A percentile compares a stretch with the other conserved stretches of the same genome.
These are phyloP conservation scores for Tenebrosternarchus preto DNA, from an alignment of 2,113 vertebrate genomes.

Conservation along the genomic window DNA sequence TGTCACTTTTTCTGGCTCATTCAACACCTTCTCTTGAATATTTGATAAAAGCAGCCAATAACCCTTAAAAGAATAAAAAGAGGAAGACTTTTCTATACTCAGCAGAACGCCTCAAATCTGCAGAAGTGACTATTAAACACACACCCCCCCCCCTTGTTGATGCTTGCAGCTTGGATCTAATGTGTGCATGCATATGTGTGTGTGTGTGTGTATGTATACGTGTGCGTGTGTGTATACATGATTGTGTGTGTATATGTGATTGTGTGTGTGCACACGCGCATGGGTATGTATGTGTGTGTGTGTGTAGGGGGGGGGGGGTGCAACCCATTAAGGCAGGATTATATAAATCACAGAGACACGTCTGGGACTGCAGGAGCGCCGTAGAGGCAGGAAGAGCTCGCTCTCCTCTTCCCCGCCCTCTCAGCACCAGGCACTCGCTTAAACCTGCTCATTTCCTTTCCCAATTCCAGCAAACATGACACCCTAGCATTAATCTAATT, in stretches of 20 bases:
- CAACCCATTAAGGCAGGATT: constrained; percentile 55
- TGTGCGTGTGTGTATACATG: too few relatives aligned
- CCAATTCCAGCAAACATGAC: constrained; percentile 70
- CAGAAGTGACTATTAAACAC: constrained; percentile 21
- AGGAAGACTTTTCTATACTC: constrained; percentile 28
- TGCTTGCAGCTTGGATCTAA: neutral
- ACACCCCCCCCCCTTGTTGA: constrained; percentile 28
- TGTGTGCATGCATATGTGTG: neutral
- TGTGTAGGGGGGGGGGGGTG: neutral
- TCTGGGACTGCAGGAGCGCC: constrained; percentile 51
- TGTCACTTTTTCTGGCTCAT: neutral
- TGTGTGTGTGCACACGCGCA: neutral
- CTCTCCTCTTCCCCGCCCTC: constrained; percentile 49
- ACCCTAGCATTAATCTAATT: constrained; percentile 68
- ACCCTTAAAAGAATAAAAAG: constrained; percentile 29
- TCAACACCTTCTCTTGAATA: constrained; percentile 19
- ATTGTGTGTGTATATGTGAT: too few relatives aligned
- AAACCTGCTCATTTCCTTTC: constrained; percentile 64
- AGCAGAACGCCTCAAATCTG: constrained; percentile 13
- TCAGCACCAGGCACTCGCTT: constrained; percentile 55
- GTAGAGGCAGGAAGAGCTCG: constrained; percentile 43
- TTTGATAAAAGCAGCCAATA: constrained; percentile 37
- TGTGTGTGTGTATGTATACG: neutral
- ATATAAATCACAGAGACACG: constrained; percentile 56
- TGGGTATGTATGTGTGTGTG: constrained; percentile 8